Conservation (phyloP, 2,797 vertebrate genomes). For the Mycteria americana region DNA sequence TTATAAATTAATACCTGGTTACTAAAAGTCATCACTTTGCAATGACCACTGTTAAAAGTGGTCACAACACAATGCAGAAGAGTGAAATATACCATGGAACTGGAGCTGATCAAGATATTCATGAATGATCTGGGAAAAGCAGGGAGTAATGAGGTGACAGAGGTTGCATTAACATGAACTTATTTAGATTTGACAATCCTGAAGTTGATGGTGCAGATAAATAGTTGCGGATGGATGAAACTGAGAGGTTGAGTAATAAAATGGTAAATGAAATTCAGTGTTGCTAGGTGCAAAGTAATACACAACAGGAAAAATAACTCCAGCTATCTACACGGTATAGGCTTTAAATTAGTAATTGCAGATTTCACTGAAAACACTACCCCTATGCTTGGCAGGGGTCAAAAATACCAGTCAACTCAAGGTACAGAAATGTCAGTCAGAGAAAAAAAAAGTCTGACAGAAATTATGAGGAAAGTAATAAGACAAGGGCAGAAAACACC, state of each 20-base stretch:
- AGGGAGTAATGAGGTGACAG: background rate
- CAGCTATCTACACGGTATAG: background rate
- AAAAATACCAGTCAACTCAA: background rate
- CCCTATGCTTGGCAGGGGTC: background rate
- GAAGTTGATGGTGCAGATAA: constrained; percentile 5
- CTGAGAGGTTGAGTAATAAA: background rate
- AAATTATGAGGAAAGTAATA: background rate
- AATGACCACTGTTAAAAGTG: background rate
- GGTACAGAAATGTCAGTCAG: background rate
- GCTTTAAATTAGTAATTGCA: background rate
- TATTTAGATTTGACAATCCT: background rate
- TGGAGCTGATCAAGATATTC: background rate
- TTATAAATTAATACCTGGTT: background rate
- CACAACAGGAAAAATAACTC: background rate
- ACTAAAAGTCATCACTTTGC: background rate
- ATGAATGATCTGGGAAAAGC: background rate
- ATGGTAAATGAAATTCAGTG: background rate
- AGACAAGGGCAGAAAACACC: background rate
- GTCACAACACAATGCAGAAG: background rate
- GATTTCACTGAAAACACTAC: background rate
- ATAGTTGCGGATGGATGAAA: background rate
- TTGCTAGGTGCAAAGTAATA: background rate
- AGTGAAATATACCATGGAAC: background rate
- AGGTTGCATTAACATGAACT: background rate
- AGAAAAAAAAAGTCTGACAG: background rate